Evolutionary conservation across 2,888 invertebrate species (phyloP).

Genomic region (Ophion obscuratus): DNA sequence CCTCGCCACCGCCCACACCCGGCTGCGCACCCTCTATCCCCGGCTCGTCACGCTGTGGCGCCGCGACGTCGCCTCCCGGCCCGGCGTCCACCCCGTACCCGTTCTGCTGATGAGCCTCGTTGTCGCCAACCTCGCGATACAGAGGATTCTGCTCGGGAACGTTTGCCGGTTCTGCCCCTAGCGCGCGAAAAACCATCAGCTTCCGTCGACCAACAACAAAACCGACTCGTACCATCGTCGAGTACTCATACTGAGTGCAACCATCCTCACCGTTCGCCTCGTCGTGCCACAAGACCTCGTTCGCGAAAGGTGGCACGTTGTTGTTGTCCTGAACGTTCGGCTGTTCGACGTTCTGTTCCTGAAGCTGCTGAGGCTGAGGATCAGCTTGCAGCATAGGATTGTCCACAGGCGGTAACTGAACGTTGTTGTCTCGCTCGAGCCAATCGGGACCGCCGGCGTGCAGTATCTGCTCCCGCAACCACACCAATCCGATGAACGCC

Average conservation of each 20-base stretch:
- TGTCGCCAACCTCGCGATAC: constrained; percentile 68
- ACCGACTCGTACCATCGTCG: neutral
- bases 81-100: constrained; percentile 82
- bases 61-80: constrained; percentile 66
- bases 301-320: constrained; percentile 82
- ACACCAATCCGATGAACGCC: constrained; percentile 98
- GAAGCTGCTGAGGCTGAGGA: constrained; percentile 70
- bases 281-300: constrained; percentile 78
- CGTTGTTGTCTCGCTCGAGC: constrained; percentile 90
- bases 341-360: constrained; percentile 73
- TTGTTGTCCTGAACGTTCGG: constrained; percentile 81
- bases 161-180: constrained; percentile 40
- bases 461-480: constrained; percentile 98
- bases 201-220: neutral
- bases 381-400: constrained; percentile 85
- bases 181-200: neutral
- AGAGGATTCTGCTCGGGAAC: constrained; percentile 59
- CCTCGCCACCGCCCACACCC: constrained; percentile 70
- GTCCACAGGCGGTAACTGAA: constrained; percentile 84
- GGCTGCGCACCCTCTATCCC: constrained; percentile 70
- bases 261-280: constrained; percentile 77
- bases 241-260: neutral
- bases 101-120: constrained; percentile 82
- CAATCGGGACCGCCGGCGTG: constrained; percentile 99
- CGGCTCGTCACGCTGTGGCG: constrained; percentile 75